A percentile compares a stretch with the other conserved stretches of the same genome.
These are phyloP conservation scores for Aethes cnicana DNA, from an alignment of 2,888 invertebrate species.

Conservation along the genomic window DNA sequence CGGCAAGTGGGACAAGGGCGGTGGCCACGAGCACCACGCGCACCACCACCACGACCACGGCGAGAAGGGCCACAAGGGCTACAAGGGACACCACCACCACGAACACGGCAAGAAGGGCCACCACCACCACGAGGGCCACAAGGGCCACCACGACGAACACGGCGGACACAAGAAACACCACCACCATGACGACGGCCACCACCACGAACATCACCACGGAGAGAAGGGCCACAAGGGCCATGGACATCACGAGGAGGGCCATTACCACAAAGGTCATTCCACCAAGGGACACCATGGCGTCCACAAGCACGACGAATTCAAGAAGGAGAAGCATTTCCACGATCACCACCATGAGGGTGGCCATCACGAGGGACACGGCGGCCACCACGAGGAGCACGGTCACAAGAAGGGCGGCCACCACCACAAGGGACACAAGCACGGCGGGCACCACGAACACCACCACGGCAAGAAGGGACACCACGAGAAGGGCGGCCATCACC, in stretches of 20 bases:
- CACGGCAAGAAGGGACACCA: slow-evolving; percentile 91
- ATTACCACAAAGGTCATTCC: slow-evolving; percentile 91
- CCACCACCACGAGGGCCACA: slow-evolving; percentile 86
- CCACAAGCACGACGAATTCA: slow-evolving; percentile 92
- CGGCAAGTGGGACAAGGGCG: slow-evolving; percentile 81
- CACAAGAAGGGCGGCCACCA: slow-evolving; percentile 91
- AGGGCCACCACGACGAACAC: slow-evolving; percentile 84
- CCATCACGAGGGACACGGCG: slow-evolving; percentile 90
- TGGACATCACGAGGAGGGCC: slow-evolving; percentile 82
- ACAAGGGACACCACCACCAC: slow-evolving; percentile 84
- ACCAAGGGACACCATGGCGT: slow-evolving; percentile 93
- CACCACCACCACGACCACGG: slow-evolving; percentile 86
- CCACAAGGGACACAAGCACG: slow-evolving; percentile 91
- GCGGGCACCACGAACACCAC: slow-evolving; percentile 89
- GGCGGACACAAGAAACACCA: slow-evolving; percentile 86
- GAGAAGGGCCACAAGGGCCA: slow-evolving; percentile 85
- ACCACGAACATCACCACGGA: slow-evolving; percentile 84
- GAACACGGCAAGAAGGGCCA: slow-evolving; percentile 88
- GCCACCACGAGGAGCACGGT: slow-evolving; percentile 89
- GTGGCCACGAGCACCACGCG: slow-evolving; percentile 85
- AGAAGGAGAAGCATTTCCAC: slow-evolving; percentile 93
- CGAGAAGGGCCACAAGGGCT: slow-evolving; percentile 89
- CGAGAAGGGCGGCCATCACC: slow-evolving; percentile 90
- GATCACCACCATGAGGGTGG: slow-evolving; percentile 91
- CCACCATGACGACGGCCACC: slow-evolving; percentile 85